Conservation (phyloP, 1,140 invertebrate genomes). For the Caenorhabditis tropicalis region DNA sequence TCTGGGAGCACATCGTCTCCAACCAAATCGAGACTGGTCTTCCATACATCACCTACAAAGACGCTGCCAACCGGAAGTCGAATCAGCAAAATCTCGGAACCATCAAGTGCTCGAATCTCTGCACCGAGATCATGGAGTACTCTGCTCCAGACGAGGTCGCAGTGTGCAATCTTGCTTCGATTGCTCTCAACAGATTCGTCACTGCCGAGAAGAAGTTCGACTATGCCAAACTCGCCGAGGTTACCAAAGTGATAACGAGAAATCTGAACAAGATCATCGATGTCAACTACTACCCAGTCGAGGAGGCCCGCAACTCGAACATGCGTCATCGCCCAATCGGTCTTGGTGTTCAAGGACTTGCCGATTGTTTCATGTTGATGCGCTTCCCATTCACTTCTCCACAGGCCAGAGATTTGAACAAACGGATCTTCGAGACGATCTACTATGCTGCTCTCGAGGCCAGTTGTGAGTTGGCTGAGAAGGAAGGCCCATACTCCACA, state of each 20-base stretch:
- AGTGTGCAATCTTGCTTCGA: constrained; percentile 96
- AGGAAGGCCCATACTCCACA: constrained; percentile 82
- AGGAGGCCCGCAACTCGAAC: constrained; percentile 82
- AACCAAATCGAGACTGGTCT: constrained; percentile 97
- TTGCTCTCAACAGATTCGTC: constrained; percentile 96
- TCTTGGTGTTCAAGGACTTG: constrained; percentile 91
- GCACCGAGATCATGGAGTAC: constrained; percentile 96
- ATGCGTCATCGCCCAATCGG: constrained; percentile 90
- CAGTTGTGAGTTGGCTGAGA: constrained; percentile 91
- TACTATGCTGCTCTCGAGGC: constrained; percentile 96
- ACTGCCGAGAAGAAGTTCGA: constrained; percentile 81
- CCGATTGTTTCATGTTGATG: constrained; percentile 95
- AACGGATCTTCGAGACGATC: constrained; percentile 96
- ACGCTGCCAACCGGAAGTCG: constrained; percentile 93
- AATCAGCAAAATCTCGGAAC: constrained; percentile 99
- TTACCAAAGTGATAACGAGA: constrained; percentile 83
- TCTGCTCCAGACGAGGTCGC: constrained; percentile 84
- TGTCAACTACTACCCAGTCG: constrained; percentile 92
- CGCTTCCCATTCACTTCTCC: constrained; percentile 84
- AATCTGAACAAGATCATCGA: constrained; percentile 99
- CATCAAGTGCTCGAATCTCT: constrained; percentile 96
- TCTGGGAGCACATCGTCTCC: constrained; percentile 94
- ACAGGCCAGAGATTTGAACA: constrained; percentile 86
- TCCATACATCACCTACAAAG: constrained; percentile 86
- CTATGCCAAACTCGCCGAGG: constrained; percentile 85